These are phyloP conservation scores for Trichogramma pretiosum DNA, from an alignment of 1,140 invertebrate species.

Conservation along the genomic window DNA sequence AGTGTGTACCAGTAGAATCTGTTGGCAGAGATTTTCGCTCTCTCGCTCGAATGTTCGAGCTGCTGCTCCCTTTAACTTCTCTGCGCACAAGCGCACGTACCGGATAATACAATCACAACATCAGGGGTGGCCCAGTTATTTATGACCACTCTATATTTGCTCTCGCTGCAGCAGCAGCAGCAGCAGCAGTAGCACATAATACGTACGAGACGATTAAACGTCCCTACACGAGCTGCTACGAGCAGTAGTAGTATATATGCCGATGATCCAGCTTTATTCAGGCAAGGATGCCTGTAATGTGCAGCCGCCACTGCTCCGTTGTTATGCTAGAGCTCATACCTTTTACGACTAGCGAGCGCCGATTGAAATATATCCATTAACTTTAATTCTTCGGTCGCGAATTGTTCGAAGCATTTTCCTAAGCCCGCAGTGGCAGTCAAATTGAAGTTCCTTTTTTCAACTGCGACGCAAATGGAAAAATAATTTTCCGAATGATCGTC, in stretches of 20 bases:
- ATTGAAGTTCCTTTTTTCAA: too few relatives aligned
- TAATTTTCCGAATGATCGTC: too few relatives aligned
- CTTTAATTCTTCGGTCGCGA: too few relatives aligned
- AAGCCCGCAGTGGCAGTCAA: too few relatives aligned
- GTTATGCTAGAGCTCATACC: too few relatives aligned
- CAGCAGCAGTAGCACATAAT: too few relatives aligned
- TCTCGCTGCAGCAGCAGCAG: background rate
- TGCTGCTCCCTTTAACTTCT: slow-evolving; percentile 18
- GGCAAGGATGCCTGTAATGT: background rate
- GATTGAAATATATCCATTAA: too few relatives aligned
- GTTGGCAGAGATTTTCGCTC: background rate
- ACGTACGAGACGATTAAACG: too few relatives aligned
- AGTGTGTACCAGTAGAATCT: background rate
- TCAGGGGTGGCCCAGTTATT: slow-evolving; percentile 42
- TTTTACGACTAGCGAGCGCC: too few relatives aligned
- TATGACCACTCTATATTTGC: slow-evolving; percentile 40
- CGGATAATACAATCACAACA: slow-evolving; percentile 47
- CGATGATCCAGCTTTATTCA: background rate
- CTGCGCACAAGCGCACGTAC: too few relatives aligned
- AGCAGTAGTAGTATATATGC: background rate
- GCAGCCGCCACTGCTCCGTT: background rate
- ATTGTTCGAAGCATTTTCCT: too few relatives aligned
- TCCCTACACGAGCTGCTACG: background rate
- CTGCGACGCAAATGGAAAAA: too few relatives aligned
- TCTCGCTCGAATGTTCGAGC: background rate